Evolutionary conservation across 23 tunicate genomes (phyloP), one percentile per base, ranked within the genome.

Genomic region (Phallusia fumigata): DNA sequence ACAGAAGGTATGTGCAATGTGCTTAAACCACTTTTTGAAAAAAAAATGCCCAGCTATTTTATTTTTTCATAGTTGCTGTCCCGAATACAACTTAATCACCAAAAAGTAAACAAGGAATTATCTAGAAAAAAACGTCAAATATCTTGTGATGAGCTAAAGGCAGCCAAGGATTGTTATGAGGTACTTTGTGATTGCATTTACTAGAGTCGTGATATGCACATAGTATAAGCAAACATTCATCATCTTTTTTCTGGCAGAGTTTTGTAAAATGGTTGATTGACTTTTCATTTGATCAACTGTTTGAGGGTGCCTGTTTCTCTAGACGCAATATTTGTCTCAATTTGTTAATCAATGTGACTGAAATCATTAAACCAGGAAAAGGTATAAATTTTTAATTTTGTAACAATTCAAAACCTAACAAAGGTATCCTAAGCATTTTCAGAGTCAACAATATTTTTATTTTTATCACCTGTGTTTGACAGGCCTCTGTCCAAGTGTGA

Each of bases 251-350:
- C n/a, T 35, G 31, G 26, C 82, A 89, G 94, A 88, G 36, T 36
- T 89, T 89, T 65, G 0, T 85, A 30, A 10, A 13, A 19, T 89
- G 94, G 94, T 76, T 89, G 76, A 22, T 58, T 28, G n/a, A 19
- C 22, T 80, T 74, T 75, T 72, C 64, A 28, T 21, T 80, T 10
- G 69, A 81, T 11, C 87, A 89, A 3, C 35, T 89, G 33, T 80
- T 65, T 64, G 22, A 32, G 15, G 79, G 81, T 19, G 84, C 88
- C 15, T 65, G 81, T 49, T 89, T 84, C 53, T 75, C 87, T 15
- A 84, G 87, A 76, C 69, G 69, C 26, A 6, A 58, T 24, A 13
- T 58, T 24, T 58, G 69, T 24, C 69, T 58, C 13, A 58, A 1
- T 24, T 21, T 58, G 28, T 24, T 58, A 21, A 21, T 16, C 16